A percentile compares a stretch with the other conserved stretches of the same genome.
Conservation (phyloP, 2,797 vertebrate genomes). For the Gobio occitaniae region DNA sequence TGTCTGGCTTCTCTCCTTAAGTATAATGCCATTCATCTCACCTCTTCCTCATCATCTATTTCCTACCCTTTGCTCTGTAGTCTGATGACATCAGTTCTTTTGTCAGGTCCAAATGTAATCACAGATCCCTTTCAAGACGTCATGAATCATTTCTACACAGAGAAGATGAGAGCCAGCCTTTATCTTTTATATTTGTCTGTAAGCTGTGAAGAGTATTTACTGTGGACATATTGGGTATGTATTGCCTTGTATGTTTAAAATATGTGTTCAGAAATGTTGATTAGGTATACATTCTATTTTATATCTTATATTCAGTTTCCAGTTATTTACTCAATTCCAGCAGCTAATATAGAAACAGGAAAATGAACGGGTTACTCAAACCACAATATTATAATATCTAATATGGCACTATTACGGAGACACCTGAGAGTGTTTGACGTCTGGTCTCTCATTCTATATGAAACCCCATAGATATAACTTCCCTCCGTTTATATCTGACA, state of each 20-base stretch:
- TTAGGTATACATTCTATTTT: background rate
- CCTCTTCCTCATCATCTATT: background rate
- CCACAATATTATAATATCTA: constrained; percentile 21
- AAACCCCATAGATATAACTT: constrained; percentile 8
- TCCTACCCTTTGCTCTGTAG: constrained; percentile 1
- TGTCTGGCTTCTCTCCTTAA: background rate
- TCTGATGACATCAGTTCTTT: constrained; percentile 54
- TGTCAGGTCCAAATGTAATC: constrained; percentile 53
- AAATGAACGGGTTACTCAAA: constrained; percentile 13
- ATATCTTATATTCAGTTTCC: background rate
- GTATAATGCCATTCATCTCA: background rate
- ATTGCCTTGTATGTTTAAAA: background rate
- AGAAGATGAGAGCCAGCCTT: background rate
- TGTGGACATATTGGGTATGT: background rate
- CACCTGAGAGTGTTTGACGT: constrained; percentile 2
- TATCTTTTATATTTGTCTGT: background rate
- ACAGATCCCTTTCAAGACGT: constrained; percentile 43
- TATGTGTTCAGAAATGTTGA: background rate
- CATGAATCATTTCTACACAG: constrained; percentile 50
- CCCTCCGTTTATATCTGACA: background rate
- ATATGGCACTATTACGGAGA: background rate
- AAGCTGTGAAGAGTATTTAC: background rate
- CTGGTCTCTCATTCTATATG: background rate
- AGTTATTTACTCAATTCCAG: background rate
- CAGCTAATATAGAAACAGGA: constrained; percentile 3